Conservation (phyloP, 2,888 invertebrate species). For the Caenorhabditis drosophilae region DNA sequence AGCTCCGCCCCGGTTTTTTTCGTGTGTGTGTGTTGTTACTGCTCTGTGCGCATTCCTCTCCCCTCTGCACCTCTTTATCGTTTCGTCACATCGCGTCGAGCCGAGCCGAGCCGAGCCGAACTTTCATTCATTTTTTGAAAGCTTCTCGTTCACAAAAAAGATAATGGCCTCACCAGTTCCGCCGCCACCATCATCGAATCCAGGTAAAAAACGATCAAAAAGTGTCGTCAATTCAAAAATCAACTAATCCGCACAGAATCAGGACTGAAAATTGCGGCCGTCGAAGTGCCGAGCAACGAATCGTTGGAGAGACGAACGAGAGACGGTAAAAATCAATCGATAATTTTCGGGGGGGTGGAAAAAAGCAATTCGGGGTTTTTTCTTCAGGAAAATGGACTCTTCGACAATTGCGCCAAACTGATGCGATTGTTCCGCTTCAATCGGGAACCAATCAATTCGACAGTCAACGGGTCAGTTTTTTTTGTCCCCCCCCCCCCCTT, state of each 20-base stretch:
- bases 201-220: constrained; percentile 12
- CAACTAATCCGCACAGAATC: constrained; percentile 32
- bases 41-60: neutral
- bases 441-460: constrained; percentile 67
- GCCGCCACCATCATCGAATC: constrained; percentile 20
- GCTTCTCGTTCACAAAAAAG: neutral
- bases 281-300: constrained; percentile 47
- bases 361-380: too few species aligned
- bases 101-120: too few species aligned
- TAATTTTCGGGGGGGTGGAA: too few species aligned
- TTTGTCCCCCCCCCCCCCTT: constrained; percentile 1
- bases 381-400: constrained; percentile 54
- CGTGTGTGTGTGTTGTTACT: neutral
- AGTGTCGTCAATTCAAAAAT: neutral
- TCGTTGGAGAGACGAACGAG: constrained; percentile 45
- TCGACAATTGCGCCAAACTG: constrained; percentile 59
- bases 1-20: constrained; percentile 4
- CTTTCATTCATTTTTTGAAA: too few species aligned
- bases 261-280: constrained; percentile 49
- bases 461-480: constrained; percentile 57
- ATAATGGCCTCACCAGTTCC: constrained; percentile 37
- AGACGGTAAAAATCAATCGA: constrained; percentile 42
- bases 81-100: neutral
- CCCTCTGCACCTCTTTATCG: neutral
- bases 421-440: constrained; percentile 66